These are phyloP conservation scores for Gavialis gangeticus DNA, from an alignment of 2,113 vertebrate species.

Conservation along the genomic window DNA sequence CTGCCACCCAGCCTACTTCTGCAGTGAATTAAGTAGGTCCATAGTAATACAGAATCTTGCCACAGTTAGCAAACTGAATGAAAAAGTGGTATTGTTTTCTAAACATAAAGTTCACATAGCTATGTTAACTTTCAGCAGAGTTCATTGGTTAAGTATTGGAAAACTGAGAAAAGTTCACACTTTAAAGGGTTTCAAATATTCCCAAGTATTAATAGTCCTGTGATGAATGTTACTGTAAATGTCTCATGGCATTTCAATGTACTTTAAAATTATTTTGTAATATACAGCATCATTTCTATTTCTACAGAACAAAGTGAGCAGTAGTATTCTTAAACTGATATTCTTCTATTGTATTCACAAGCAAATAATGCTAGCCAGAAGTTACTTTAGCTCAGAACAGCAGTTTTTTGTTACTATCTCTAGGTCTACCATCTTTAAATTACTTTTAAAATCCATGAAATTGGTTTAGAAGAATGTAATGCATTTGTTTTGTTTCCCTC, in stretches of 20 bases:
- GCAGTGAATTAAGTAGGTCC: too few relatives aligned
- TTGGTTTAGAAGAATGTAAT: background rate
- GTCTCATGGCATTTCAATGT: background rate
- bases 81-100: background rate
- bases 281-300: background rate
- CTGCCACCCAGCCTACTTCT: too few relatives aligned
- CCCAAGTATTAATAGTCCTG: background rate
- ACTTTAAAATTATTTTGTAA: background rate
- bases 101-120: background rate
- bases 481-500: background rate
- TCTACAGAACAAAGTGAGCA: background rate
- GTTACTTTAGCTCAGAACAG: background rate
- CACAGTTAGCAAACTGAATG: background rate
- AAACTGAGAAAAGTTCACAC: background rate
- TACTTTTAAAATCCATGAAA: background rate
- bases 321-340: background rate
- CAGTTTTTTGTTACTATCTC: background rate
- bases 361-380: background rate
- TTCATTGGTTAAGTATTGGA: background rate
- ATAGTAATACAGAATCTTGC: background rate
- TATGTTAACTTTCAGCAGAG: background rate
- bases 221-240: background rate
- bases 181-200: background rate
- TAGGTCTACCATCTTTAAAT: background rate
- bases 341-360: background rate